Evolutionary conservation across 1,140 invertebrate species (phyloP), one percentile per base, ranked within the genome.

Genomic region (Drosophila arizonae): DNA sequence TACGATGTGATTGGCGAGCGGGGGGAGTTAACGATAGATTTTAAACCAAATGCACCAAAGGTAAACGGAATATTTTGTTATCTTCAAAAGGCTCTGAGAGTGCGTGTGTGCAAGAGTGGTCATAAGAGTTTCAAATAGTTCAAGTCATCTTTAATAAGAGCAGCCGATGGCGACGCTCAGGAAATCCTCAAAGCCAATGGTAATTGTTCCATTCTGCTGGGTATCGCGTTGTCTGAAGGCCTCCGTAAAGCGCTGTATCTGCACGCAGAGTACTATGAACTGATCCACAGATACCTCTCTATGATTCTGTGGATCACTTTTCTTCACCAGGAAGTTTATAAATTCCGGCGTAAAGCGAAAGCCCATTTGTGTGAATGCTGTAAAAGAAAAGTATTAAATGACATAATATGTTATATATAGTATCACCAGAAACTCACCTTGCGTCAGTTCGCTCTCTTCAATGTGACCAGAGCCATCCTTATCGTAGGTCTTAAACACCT

Each of bases 341-440:
- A 98, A 98, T 36, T 96, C 95, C 6, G 95, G 94, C 24, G 95
- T 94, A 67, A 98, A 95, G 46, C 95, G 93, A 82, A 97, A 98
- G n/a, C 97, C 97, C 97, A 98, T 97, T 93, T 96, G 95, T 26
- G 94, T 92, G 33, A 97, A 94, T 21, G 97, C 97, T 95, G 93
- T 85, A 92, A 93, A 52, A 17, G 75, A 66, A 72, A 61, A 1
- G 17, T 46, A 46, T 45, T 15, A 15, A 17, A 15, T 45, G 2
- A 15, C n/a, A n/a, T n/a, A 5, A 3, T 45, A 6, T n/a, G 4
- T 15, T 45, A 15, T 15, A 6, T 15, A 24, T 24, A 24, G 1
- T 1, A 45, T 45, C 15, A 17, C 6, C 43, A 6, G 21, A 6
- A 26, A 39, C 46, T 84, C 93, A 95, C 96, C 95, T 93, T 95